A percentile compares a stretch with the other conserved stretches of the same genome.
These are phyloP conservation scores for Heliconius melpomene DNA, from an alignment of 1,140 invertebrate genomes.

Conservation along the genomic window DNA sequence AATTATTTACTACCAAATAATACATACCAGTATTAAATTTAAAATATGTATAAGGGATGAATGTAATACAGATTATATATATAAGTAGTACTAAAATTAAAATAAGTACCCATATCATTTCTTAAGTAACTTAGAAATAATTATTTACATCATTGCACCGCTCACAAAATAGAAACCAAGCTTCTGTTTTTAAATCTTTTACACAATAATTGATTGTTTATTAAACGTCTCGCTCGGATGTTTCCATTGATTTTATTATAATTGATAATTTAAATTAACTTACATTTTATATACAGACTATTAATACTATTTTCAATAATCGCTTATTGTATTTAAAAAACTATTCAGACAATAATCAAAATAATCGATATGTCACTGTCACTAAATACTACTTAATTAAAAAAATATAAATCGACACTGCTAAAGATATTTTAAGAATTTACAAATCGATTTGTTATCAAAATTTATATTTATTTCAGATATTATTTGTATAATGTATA, in stretches of 20 bases:
- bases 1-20: not conserved
- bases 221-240: not conserved
- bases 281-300: not conserved
- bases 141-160: conserved; percentile 26
- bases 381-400: not conserved
- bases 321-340: not conserved
- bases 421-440: not conserved
- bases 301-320: conserved; percentile 12
- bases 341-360: not conserved
- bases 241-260: not conserved
- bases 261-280: not conserved
- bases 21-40: not conserved
- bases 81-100: not conserved
- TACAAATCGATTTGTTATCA: not conserved
- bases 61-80: not conserved
- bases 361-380: not conserved
- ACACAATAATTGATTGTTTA: not conserved
- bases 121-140: conserved; percentile 29
- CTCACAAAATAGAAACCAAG: not conserved
- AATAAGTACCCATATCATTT: conserved; percentile 34
- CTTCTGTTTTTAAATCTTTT: not conserved
- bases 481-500: not conserved
- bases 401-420: not conserved
- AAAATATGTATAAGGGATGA: not conserved
- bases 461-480: not conserved